These are phyloP conservation scores for Crotalus helleri DNA, from an alignment of 2,113 vertebrate species.

Conservation along the genomic window DNA sequence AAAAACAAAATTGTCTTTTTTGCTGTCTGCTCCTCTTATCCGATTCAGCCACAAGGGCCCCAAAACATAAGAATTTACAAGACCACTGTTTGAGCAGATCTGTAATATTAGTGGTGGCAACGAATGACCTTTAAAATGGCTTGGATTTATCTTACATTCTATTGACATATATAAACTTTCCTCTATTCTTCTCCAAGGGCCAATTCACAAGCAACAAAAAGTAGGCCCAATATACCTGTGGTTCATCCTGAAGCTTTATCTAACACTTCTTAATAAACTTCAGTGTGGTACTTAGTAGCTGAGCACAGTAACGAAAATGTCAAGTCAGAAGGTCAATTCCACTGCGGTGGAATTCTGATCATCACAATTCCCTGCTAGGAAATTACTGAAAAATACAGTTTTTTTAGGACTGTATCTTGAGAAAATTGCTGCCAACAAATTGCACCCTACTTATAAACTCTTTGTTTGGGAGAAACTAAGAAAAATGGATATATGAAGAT, in stretches of 20 bases:
- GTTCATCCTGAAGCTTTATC: neutral
- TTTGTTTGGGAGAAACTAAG: constrained; percentile 27
- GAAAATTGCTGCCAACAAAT: constrained; percentile 21
- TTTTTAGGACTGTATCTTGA: neutral
- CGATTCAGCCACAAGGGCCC: neutral
- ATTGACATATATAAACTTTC: constrained; percentile 2
- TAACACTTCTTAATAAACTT: constrained; percentile 30
- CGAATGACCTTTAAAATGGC: neutral
- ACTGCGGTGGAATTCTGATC: constrained; percentile 17
- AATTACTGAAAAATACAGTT: constrained; percentile 6
- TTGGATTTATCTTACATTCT: neutral
- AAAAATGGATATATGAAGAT: neutral
- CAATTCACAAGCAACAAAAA: neutral
- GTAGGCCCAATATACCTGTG: neutral
- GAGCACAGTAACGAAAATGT: constrained; percentile 21
- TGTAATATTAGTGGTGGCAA: neutral
- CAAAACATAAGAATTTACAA: neutral
- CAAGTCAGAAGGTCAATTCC: constrained; percentile 34
- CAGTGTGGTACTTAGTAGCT: constrained; percentile 13
- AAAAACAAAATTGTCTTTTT: neutral
- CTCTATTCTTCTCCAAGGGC: neutral
- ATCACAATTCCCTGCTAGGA: constrained; percentile 29
- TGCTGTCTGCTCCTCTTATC: neutral
- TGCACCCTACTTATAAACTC: neutral
- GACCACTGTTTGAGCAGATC: neutral